Percentiles rank a stretch among this genome's conserved stretches.
phyloP scores from a whole-genome alignment of 1,140 invertebrate genomes.

The Sycophila sp. region DNA sequence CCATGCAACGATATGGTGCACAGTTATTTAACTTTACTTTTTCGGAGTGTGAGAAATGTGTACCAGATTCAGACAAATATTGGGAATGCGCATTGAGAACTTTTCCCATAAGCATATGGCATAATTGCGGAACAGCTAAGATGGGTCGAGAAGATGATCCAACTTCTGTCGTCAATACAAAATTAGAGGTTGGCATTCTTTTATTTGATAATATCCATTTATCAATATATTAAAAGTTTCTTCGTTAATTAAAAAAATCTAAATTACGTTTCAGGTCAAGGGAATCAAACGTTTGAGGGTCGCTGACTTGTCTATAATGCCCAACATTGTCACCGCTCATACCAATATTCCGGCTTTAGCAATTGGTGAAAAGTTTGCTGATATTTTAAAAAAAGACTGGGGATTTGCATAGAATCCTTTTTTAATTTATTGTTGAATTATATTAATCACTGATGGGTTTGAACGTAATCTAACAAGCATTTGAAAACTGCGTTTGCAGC shows the following conservation, averaged over 20 bases:
- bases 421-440: no score
- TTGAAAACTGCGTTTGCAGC: no score
- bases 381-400: not conserved
- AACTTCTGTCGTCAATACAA: not conserved
- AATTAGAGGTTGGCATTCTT: not conserved
- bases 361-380: not conserved
- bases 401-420: no score
- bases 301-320: conserved; percentile 4
- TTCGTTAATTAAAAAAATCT: no score
- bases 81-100: conserved; percentile 5
- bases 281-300: conserved; percentile 8
- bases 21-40: not conserved
- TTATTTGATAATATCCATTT: not conserved
- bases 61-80: not conserved
- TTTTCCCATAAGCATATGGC: not conserved
- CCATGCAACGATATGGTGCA: not conserved
- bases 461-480: no score
- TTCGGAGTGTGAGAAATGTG: not conserved
- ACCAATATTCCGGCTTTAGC: not conserved
- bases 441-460: no score
- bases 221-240: no score
- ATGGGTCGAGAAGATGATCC: not conserved
- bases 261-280: not conserved
- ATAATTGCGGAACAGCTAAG: not conserved
- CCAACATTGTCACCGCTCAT: not conserved